Conservation (phyloP, 2,888 invertebrate genomes). For the Heliconius hortense region DNA sequence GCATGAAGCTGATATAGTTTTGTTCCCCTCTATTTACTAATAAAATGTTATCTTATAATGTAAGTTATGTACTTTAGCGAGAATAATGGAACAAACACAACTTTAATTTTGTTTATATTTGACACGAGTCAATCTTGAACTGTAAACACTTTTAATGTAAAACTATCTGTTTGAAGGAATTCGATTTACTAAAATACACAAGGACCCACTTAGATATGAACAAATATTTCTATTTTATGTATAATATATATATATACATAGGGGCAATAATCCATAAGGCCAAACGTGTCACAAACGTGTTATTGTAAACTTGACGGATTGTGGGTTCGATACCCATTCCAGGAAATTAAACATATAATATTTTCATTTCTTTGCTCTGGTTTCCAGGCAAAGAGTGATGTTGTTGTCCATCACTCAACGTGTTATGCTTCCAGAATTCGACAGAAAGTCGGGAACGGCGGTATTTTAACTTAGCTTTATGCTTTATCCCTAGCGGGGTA, state of each 20-base stretch:
- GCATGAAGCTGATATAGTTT: too few relatives aligned
- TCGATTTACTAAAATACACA: constrained; percentile 23
- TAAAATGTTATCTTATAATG: neutral
- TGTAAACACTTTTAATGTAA: constrained; percentile 31
- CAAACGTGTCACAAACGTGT: too few relatives aligned
- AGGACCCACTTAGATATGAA: constrained; percentile 10
- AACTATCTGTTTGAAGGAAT: constrained; percentile 31
- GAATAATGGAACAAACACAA: constrained; percentile 8
- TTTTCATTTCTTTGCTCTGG: too few relatives aligned
- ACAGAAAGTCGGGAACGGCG: too few relatives aligned
- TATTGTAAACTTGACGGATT: too few relatives aligned
- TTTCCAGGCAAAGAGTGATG: too few relatives aligned
- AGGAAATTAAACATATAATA: too few relatives aligned
- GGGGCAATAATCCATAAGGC: neutral
- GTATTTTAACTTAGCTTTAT: too few relatives aligned
- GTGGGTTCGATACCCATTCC: too few relatives aligned
- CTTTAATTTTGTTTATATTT: constrained; percentile 13
- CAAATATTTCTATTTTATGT: constrained; percentile 16
- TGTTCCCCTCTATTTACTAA: too few relatives aligned
- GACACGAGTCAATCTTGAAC: constrained; percentile 24
- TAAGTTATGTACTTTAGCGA: neutral
- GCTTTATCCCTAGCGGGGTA: too few relatives aligned
- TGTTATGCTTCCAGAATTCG: neutral
- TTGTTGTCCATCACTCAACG: neutral
- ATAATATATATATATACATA: neutral